phyloP scores from a whole-genome alignment of 2,888 invertebrate genomes.

The Melangyna quadrimaculata region DNA sequence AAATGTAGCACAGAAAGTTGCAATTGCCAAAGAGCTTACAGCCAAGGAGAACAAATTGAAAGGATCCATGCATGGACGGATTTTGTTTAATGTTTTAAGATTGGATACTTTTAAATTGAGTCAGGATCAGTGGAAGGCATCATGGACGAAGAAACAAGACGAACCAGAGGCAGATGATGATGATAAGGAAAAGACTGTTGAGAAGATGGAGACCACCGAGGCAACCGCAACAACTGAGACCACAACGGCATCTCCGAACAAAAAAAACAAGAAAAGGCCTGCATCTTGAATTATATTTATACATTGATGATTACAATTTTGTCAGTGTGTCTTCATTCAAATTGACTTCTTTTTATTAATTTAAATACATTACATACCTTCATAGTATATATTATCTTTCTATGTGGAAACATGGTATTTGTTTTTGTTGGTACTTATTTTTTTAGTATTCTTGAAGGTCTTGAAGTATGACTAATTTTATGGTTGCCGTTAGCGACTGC shows the following conservation, averaged over 20 bases:
- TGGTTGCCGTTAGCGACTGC: too few species aligned
- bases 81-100: constrained; percentile 87
- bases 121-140: constrained; percentile 86
- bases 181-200: not conserved
- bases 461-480: too few species aligned
- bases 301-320: not conserved
- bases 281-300: not conserved
- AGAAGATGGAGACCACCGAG: not conserved
- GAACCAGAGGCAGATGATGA: not conserved
- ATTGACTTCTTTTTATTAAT: not conserved
- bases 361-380: not conserved
- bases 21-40: constrained; percentile 87
- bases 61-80: constrained; percentile 86
- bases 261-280: constrained; percentile 1
- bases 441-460: too few species aligned
- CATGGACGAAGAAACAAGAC: constrained; percentile 13
- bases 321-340: not conserved
- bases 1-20: constrained; percentile 83
- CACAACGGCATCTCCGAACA: not conserved
- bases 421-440: too few species aligned
- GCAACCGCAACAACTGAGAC: not conserved
- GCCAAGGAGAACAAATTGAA: constrained; percentile 86
- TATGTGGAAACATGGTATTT: not conserved
- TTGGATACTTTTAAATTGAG: constrained; percentile 86
- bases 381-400: not conserved